These are phyloP conservation scores for Bradypodion ventrale DNA, from an alignment of 2,797 vertebrate species.

Conservation along the genomic window DNA sequence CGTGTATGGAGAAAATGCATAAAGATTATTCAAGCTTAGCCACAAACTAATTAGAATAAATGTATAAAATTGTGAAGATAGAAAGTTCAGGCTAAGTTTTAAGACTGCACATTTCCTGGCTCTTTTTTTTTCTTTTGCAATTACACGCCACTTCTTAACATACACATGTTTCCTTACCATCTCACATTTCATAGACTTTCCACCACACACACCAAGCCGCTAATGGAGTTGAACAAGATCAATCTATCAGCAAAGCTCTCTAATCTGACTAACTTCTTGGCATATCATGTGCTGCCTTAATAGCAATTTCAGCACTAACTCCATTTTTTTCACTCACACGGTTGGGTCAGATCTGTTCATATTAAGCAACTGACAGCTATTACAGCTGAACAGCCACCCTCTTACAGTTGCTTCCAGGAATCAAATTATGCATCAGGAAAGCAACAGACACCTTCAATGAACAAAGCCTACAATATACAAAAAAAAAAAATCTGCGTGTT, in stretches of 20 bases:
- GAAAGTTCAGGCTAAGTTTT: background rate
- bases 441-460: constrained; percentile 5
- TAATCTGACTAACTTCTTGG: background rate
- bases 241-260: constrained; percentile 51
- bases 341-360: constrained; percentile 16
- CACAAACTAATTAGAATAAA: background rate
- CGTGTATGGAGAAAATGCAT: background rate
- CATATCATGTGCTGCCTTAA: rapidly evolving
- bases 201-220: background rate
- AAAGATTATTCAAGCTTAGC: background rate
- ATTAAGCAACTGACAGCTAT: constrained; percentile 46
- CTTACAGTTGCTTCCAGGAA: constrained; percentile 26
- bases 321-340: constrained; percentile 3
- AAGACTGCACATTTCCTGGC: background rate
- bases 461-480: background rate
- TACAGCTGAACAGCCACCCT: background rate
- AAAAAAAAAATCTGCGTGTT: background rate
- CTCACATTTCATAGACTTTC: constrained; percentile 32
- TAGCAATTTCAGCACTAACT: constrained; percentile 42
- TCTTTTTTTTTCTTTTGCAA: constrained; percentile 24
- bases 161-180: constrained; percentile 38
- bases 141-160: constrained; percentile 40
- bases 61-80: background rate
- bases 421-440: background rate
- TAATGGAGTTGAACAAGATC: constrained; percentile 56